Conservation (phyloP, 2,888 invertebrate genomes). For the Scaptomyza tumidula region DNA sequence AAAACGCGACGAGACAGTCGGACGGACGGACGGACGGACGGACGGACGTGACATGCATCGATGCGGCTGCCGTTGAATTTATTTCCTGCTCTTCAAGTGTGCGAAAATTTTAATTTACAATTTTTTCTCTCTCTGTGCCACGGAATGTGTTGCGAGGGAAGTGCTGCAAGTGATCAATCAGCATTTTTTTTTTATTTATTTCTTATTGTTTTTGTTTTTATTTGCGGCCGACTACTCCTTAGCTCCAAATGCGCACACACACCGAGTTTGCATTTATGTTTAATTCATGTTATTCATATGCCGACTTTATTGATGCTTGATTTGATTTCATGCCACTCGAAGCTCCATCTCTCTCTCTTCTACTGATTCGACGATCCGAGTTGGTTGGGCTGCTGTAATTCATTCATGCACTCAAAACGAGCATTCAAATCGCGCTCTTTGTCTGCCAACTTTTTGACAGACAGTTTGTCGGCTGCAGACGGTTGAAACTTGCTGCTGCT, state of each 20-base stretch:
- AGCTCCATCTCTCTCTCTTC: slow-evolving; percentile 5
- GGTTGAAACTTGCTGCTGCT: neutral
- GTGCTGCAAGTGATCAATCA: slow-evolving; percentile 61
- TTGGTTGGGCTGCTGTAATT: slow-evolving; percentile 58
- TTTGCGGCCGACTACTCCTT: slow-evolving; percentile 13
- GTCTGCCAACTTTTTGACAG: slow-evolving; percentile 72
- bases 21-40: slow-evolving; percentile 11
- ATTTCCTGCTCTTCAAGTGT: slow-evolving; percentile 75
- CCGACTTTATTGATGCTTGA: slow-evolving; percentile 79
- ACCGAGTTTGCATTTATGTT: slow-evolving; percentile 79
- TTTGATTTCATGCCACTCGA: slow-evolving; percentile 60
- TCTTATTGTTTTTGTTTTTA: neutral
- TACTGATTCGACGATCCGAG: slow-evolving; percentile 10
- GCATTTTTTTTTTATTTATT: slow-evolving; percentile 27
- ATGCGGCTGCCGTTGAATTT: slow-evolving; percentile 76
- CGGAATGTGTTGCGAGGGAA: slow-evolving; percentile 41
- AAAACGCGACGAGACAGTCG: slow-evolving; percentile 58
- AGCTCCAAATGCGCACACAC: slow-evolving; percentile 1
- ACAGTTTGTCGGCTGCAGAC: slow-evolving; percentile 72
- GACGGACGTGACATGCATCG: slow-evolving; percentile 78
- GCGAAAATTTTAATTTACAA: slow-evolving; percentile 81
- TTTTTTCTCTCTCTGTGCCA: slow-evolving; percentile 33
- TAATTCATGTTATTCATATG: slow-evolving; percentile 81
- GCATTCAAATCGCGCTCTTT: slow-evolving; percentile 69
- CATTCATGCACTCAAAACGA: slow-evolving; percentile 80